phyloP scores from a whole-genome alignment of 2,888 invertebrate species.

The Eledone cirrhosa region DNA sequence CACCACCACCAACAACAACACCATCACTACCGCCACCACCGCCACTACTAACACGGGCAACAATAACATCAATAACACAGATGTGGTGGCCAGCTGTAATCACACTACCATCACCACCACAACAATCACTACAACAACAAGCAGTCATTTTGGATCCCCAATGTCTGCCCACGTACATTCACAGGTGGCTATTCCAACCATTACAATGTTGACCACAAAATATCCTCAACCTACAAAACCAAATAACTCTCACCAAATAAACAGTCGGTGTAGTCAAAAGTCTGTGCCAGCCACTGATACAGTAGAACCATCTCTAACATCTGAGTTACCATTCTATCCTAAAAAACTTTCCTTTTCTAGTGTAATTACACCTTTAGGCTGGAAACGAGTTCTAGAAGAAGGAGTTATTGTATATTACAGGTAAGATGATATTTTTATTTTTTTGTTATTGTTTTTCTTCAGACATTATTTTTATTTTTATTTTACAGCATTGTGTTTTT shows the following conservation, averaged over 20 bases:
- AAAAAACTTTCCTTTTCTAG: constrained; percentile 4
- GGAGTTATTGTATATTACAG: constrained; percentile 81
- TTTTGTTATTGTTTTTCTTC: no score
- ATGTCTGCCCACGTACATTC: constrained; percentile 36
- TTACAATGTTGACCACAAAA: constrained; percentile 21
- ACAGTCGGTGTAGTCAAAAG: background rate
- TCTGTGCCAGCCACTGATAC: background rate
- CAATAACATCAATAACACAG: constrained; percentile 20
- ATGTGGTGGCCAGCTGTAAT: constrained; percentile 35
- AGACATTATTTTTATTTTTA: no score
- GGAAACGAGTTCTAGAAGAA: constrained; percentile 79
- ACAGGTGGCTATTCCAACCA: constrained; percentile 33
- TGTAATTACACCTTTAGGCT: constrained; percentile 77
- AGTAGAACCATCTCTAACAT: constrained; percentile 22
- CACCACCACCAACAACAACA: constrained; percentile 41
- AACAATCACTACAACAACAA: constrained; percentile 40
- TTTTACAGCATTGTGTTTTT: no score
- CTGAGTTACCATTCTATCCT: background rate
- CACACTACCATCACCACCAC: constrained; percentile 43
- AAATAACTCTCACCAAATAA: background rate
- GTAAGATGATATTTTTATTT: constrained; percentile 66
- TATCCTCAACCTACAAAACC: constrained; percentile 11
- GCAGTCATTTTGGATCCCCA: constrained; percentile 34
- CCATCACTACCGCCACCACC: constrained; percentile 40
- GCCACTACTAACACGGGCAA: constrained; percentile 34